Evolutionary conservation across 2,888 invertebrate genomes (phyloP), one percentile per base, ranked within the genome.

Genomic region (Macrosiphum euphorbiae): DNA sequence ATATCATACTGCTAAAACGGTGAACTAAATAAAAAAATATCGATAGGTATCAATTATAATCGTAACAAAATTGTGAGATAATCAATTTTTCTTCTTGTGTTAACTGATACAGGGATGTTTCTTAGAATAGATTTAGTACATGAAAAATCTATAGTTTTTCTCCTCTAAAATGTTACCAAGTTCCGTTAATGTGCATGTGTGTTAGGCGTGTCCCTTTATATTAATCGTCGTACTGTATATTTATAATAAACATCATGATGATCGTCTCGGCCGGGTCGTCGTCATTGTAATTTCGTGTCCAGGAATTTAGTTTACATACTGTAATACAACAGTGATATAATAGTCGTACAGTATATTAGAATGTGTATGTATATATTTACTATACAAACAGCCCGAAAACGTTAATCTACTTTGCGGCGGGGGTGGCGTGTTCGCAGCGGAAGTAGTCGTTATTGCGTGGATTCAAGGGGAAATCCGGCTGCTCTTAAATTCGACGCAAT

Each of bases 401-500:
- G 61, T 92, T 87, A 91, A 91, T 92, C 61, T 87, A 87, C 61
- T 92, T 61, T 61, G 58, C 35, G 61, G 61, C 1, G 44, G 41
- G 1, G 13, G n/a, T 26, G 61, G 28, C 26, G n/a, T 26, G 50
- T 78, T 20, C 67, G 35, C 67, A 35, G 26, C 16, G 55, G 26
- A 26, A 55, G 92, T 87, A 87, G 85, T 91, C 26, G 47, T 91
- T 91, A 92, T 92, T 87, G 26, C 87, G 16, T 50, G n/a, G n/a
- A 86, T 47, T 41, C 26, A 16, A 67, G 87, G 87, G 92, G 87
- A 92, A 92, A 87, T 92, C 87, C 61, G 92, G 50, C 50, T 44
- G 92, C 47, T 47, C 35, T 92, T 91, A 44, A 85, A 85, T 55
- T 87, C 50, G 61, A 92, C 10, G 85, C 85, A 86, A 91, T 91